Percentiles rank a stretch among this genome's conserved stretches.
Evolutionary conservation across 2,888 invertebrate genomes (phyloP).

Genomic region (Plusia festucae): DNA sequence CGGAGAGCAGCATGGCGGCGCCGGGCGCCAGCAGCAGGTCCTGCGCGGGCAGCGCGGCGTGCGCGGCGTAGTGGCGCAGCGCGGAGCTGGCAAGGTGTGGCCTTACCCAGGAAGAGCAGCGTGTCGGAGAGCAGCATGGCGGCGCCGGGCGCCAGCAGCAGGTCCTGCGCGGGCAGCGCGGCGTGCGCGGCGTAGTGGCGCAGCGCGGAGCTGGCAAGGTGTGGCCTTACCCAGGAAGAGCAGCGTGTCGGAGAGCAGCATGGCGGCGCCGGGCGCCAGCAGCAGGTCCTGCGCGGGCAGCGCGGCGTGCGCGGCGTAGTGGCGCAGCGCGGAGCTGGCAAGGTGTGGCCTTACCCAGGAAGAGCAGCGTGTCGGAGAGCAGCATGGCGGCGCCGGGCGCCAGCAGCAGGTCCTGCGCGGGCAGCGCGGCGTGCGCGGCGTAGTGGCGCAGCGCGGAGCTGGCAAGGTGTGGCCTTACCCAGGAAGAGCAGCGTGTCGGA

Average conservation of each 20-base stretch:
- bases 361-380: conserved; percentile 93
- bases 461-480: conserved; percentile 85
- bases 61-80: conserved; percentile 88
- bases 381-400: conserved; percentile 93
- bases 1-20: conserved; percentile 92
- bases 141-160: conserved; percentile 93
- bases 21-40: conserved; percentile 94
- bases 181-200: conserved; percentile 86
- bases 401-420: conserved; percentile 92
- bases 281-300: conserved; percentile 92
- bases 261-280: conserved; percentile 92
- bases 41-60: conserved; percentile 87
- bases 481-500: conserved; percentile 94
- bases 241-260: conserved; percentile 93
- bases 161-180: conserved; percentile 91
- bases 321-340: too few species aligned
- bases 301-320: conserved; percentile 82
- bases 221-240: conserved; percentile 93
- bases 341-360: conserved; percentile 92
- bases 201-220: too few species aligned
- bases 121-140: conserved; percentile 93
- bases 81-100: too few species aligned
- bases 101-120: conserved; percentile 93
- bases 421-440: conserved; percentile 80
- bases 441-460: conserved; percentile 92